phyloP scores from a whole-genome alignment of 2,888 invertebrate genomes.

The Drosophila colorata region DNA sequence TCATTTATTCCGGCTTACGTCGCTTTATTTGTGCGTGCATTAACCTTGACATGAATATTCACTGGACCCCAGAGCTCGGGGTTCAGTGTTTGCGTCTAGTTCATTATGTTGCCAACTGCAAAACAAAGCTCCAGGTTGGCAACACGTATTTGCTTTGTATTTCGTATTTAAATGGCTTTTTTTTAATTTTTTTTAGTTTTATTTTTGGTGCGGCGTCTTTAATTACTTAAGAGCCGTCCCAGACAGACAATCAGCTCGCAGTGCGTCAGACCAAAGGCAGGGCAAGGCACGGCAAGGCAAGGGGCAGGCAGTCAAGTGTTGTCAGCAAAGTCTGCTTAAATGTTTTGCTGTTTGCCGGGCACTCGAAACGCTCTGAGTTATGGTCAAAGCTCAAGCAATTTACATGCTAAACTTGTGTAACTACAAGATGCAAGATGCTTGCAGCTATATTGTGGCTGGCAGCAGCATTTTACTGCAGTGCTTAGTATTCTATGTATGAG shows the following conservation, averaged over 20 bases:
- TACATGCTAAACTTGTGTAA: constrained; percentile 31
- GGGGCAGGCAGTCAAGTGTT: constrained; percentile 61
- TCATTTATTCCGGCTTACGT: constrained; percentile 37
- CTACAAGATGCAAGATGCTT: background rate
- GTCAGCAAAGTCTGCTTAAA: constrained; percentile 30
- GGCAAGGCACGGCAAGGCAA: background rate
- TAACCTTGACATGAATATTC: constrained; percentile 77
- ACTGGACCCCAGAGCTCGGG: constrained; percentile 7
- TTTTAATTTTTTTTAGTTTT: constrained; percentile 30
- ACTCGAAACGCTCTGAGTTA: constrained; percentile 44
- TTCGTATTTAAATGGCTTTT: constrained; percentile 23
- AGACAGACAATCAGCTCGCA: constrained; percentile 26
- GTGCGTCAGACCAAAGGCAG: constrained; percentile 1
- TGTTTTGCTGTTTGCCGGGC: constrained; percentile 38
- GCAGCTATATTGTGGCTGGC: constrained; percentile 8
- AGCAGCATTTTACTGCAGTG: background rate
- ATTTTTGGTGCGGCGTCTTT: constrained; percentile 25
- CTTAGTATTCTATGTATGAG: constrained; percentile 2
- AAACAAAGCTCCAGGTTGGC: constrained; percentile 30
- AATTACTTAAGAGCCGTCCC: constrained; percentile 45
- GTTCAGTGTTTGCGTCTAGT: constrained; percentile 15
- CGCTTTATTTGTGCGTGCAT: constrained; percentile 47
- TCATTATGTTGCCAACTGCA: constrained; percentile 16
- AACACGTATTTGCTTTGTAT: constrained; percentile 11
- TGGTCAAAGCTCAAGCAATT: constrained; percentile 37